These are phyloP conservation scores for Cyrtodaria siliqua DNA, from an alignment of 2,888 invertebrate genomes.

Conservation along the genomic window DNA sequence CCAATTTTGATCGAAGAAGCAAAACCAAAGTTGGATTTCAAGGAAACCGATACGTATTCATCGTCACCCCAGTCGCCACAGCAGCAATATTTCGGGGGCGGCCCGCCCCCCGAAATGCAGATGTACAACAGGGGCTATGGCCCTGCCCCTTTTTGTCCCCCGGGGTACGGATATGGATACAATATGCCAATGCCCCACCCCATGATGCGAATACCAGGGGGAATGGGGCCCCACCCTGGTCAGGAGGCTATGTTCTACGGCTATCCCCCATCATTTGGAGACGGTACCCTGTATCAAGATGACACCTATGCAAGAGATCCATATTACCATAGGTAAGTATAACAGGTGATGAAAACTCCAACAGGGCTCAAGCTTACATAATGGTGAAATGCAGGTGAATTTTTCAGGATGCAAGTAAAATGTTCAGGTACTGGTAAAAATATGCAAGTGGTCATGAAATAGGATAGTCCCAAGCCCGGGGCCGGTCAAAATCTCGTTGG, in stretches of 20 bases:
- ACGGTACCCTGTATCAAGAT: slow-evolving; percentile 47
- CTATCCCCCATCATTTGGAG: slow-evolving; percentile 57
- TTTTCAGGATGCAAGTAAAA: too few species aligned
- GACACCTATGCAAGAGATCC: slow-evolving; percentile 62
- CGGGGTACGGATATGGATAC: slow-evolving; percentile 59
- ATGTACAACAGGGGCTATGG: slow-evolving; percentile 28
- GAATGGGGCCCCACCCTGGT: slow-evolving; percentile 55
- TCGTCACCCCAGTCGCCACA: slow-evolving; percentile 62
- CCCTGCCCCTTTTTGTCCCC: slow-evolving; percentile 29
- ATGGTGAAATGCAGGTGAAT: too few species aligned
- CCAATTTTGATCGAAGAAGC: slow-evolving; percentile 73
- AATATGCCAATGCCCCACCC: slow-evolving; percentile 38
- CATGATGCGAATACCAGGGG: slow-evolving; percentile 20
- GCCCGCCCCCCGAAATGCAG: slow-evolving; percentile 19
- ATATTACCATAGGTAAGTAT: slow-evolving; percentile 46
- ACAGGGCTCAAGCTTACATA: too few species aligned
- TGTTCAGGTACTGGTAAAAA: too few species aligned
- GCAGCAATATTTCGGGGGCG: slow-evolving; percentile 13
- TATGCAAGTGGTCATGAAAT: too few species aligned
- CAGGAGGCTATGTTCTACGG: slow-evolving; percentile 64
- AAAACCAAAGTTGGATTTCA: slow-evolving; percentile 65
- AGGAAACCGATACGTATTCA: slow-evolving; percentile 65
- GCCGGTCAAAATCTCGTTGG: too few species aligned
- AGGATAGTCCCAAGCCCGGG: too few species aligned
- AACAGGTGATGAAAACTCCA: too few species aligned